A percentile compares a stretch with the other conserved stretches of the same genome.
Evolutionary conservation across 2,888 invertebrate species (phyloP).

Genomic region (Mallateleia sp.): DNA sequence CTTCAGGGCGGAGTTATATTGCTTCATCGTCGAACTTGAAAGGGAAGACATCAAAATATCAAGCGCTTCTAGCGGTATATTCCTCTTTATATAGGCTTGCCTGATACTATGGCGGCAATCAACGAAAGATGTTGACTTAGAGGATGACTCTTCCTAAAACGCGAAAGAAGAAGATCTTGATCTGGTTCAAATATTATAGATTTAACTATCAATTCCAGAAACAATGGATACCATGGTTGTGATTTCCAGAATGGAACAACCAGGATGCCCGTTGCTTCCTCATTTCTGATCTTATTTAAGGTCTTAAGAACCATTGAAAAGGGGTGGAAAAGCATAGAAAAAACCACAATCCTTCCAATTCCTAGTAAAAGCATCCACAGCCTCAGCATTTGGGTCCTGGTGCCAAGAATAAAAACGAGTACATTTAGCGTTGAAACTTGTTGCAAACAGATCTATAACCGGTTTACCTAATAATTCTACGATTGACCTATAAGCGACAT

Average conservation of each 20-base stretch:
- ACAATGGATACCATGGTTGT: conserved; percentile 64
- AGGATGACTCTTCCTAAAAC: not conserved
- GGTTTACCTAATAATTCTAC: too few species aligned
- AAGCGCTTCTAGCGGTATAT: not conserved
- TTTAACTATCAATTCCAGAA: not conserved
- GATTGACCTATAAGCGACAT: too few species aligned
- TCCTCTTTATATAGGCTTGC: not conserved
- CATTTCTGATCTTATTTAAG: conserved; percentile 55
- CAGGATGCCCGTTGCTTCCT: conserved; percentile 53
- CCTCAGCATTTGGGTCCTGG: conserved; percentile 52
- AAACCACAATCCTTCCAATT: conserved; percentile 63
- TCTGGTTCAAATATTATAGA: not conserved
- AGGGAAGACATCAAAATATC: not conserved
- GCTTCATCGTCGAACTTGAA: not conserved
- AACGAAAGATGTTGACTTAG: conserved; percentile 1
- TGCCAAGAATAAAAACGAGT: not conserved
- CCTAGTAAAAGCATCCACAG: conserved; percentile 72
- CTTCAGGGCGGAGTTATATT: not conserved
- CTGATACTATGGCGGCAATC: conserved; percentile 23
- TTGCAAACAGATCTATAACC: not conserved
- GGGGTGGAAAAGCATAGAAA: conserved; percentile 63
- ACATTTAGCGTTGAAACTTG: not conserved
- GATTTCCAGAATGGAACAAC: conserved; percentile 34
- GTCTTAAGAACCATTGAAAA: conserved; percentile 71
- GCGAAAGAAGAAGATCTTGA: not conserved